These are phyloP conservation scores for Tenualosa ilisha DNA, from an alignment of 2,797 vertebrate genomes.

Conservation along the genomic window DNA sequence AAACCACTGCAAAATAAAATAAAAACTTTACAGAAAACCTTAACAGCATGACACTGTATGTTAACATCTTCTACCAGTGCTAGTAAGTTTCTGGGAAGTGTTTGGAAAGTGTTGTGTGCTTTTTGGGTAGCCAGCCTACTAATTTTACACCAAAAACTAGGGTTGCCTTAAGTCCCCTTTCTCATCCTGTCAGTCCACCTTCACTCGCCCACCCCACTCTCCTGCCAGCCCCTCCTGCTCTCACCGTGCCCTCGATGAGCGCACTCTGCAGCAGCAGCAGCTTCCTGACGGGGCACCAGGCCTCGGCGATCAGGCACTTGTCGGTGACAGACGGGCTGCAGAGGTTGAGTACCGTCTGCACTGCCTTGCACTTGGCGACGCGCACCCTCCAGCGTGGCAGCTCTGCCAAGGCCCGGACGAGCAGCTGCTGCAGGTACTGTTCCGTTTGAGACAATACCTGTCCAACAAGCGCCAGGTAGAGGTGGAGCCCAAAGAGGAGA, in stretches of 20 bases:
- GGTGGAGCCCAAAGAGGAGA: fast-evolving
- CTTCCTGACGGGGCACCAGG: conserved; percentile 77
- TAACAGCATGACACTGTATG: too few relatives aligned
- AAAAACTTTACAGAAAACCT: too few relatives aligned
- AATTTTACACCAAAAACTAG: too few relatives aligned
- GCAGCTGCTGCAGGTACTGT: conserved; percentile 78
- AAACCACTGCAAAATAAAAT: too few relatives aligned
- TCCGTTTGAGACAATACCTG: conserved; percentile 81
- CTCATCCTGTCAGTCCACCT: too few relatives aligned
- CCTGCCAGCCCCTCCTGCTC: not conserved
- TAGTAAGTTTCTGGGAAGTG: too few relatives aligned
- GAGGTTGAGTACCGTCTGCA: conserved; percentile 81
- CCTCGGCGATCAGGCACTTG: conserved; percentile 83
- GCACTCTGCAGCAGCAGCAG: conserved; percentile 73
- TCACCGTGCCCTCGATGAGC: conserved; percentile 56
- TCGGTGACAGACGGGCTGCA: conserved; percentile 79
- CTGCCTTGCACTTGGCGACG: conserved; percentile 82
- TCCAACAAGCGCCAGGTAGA: not conserved
- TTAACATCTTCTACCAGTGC: too few relatives aligned
- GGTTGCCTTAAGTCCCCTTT: too few relatives aligned
- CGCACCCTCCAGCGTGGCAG: conserved; percentile 72
- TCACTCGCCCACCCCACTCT: not conserved
- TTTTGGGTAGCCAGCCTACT: too few relatives aligned
- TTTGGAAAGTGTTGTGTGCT: too few relatives aligned
- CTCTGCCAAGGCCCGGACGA: conserved; percentile 67